Base-by-base conservation (phyloP, 30 jellyfish, hydroid and myxozoan species). In the Aurelia coerulea region DNA sequence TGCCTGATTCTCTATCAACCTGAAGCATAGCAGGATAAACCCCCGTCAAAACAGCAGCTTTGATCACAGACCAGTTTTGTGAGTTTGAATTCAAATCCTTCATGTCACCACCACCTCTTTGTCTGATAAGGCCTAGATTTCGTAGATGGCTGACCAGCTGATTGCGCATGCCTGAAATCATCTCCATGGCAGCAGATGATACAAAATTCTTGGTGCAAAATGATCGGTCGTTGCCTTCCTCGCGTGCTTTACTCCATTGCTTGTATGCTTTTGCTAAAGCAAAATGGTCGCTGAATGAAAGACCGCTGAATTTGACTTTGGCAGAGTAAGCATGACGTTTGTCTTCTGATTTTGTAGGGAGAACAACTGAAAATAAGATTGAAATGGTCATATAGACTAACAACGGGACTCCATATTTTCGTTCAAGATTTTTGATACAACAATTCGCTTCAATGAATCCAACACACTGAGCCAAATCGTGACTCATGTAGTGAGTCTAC, bases 41-140 rank as follows among this genome's bases (percentile, higher is more conserved):
- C 34, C 99, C 99, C 4, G 97, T 94, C 23, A 97, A 84, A 23
- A 88, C 95, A 33, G 88, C 99, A 11, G 99, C 97, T 52, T 94
- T 94, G 68, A 88, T 81, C 39, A 88, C 96, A 17, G 97, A 74
- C 96, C 97, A 78, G 50, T 84, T 88, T 46, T 77, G 81, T 42
- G 97, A 88, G 68, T 94, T 94, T 58, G 81, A 60, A 84, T 94
- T 94, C 91, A 94, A 70, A 73, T 94, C 99, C 68, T 86, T 84
- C 80, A 85, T 59, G 73, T 94, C 97, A 10, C 99, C 99, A 34
- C 93, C 60, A 15, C 97, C 98, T 31, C 94, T 92, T 17, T 84
- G 73, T 10, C 99, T 87, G 2, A 94, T 84, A 74, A 94, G 54
- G 17, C 99, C 99, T 18, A 88, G 81, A 87, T 37, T 81, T 29